These are phyloP conservation scores for Aradus depressus DNA, from an alignment of 2,888 invertebrate genomes.

Conservation along the genomic window DNA sequence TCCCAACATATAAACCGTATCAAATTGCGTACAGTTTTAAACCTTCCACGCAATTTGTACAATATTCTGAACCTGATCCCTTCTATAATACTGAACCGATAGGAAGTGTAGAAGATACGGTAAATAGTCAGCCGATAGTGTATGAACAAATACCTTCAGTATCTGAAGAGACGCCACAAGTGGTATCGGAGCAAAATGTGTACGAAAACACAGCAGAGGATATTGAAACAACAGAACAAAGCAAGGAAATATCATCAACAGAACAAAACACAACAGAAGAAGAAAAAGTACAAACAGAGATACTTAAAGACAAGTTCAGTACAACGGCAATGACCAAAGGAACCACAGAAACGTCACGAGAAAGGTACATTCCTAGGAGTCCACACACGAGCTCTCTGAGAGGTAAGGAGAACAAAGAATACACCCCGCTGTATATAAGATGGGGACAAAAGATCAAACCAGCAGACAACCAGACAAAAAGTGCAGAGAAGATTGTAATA, in stretches of 20 bases:
- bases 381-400: constrained; percentile 3
- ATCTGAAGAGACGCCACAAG: constrained; percentile 5
- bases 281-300: constrained; percentile 2
- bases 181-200: constrained; percentile 3
- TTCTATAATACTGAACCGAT: constrained; percentile 34
- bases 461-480: constrained; percentile 1
- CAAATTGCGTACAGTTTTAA: constrained; percentile 37
- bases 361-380: constrained; percentile 2
- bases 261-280: neutral
- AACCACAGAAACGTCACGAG: constrained; percentile 7
- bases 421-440: constrained; percentile 19
- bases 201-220: constrained; percentile 16
- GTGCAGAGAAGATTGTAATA: constrained; percentile 1
- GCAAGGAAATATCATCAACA: neutral
- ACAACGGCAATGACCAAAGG: neutral
- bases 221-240: constrained; percentile 12
- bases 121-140: too few relatives aligned
- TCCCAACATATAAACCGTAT: constrained; percentile 24
- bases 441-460: constrained; percentile 25
- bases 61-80: constrained; percentile 44
- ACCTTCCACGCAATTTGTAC: constrained; percentile 34
- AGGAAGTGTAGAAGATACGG: constrained; percentile 12
- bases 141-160: constrained; percentile 6
- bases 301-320: constrained; percentile 2
- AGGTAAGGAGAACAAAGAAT: constrained; percentile 13